Conservation (phyloP, 1,140 invertebrate species). For the Mamestra configurata region DNA sequence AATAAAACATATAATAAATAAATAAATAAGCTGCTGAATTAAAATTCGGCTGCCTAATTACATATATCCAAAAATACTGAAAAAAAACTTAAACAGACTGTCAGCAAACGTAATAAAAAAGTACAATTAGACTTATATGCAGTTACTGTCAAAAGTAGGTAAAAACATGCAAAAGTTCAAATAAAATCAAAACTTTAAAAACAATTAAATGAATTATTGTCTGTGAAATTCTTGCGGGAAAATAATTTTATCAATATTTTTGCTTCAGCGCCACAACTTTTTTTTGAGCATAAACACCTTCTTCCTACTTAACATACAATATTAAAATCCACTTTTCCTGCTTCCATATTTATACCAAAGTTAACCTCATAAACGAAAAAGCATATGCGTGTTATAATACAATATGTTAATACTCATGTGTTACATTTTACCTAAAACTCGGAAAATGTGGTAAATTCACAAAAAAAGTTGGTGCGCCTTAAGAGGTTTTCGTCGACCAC, state of each 20-base stretch:
- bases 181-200: no score
- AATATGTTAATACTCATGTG: slow-evolving; percentile 31
- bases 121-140: no score
- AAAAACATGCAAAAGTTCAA: no score
- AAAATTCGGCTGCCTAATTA: no score
- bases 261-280: not conserved
- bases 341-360: not conserved
- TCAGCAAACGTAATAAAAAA: no score
- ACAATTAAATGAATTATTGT: no score
- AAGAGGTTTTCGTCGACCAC: slow-evolving; percentile 56
- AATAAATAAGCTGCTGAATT: no score
- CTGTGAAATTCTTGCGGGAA: not conserved
- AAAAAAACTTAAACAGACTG: no score
- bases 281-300: not conserved
- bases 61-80: no score
- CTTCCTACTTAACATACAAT: not conserved
- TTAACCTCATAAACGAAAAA: slow-evolving; percentile 27
- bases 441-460: slow-evolving; percentile 27
- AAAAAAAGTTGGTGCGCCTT: slow-evolving; percentile 47
- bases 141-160: no score
- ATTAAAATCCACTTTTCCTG: not conserved
- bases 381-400: slow-evolving; percentile 14
- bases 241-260: not conserved
- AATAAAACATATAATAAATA: no score
- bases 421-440: slow-evolving; percentile 17